phyloP scores from a whole-genome alignment of 1,140 invertebrate species.

The Vollenhovia emeryi region DNA sequence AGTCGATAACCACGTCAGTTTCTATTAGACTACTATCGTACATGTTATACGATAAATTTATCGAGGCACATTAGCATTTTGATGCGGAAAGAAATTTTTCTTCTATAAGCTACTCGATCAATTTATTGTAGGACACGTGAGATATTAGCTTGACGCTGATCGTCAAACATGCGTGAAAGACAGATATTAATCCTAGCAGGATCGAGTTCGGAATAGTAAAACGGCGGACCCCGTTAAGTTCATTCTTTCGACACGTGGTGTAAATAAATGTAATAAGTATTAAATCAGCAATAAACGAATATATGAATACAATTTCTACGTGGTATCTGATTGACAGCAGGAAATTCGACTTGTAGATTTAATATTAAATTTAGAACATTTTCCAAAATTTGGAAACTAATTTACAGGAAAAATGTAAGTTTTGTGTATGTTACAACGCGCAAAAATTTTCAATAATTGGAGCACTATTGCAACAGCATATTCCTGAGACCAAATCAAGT shows the following conservation, averaged over 20 bases:
- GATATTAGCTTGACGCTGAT: neutral
- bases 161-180: slow-evolving; percentile 17
- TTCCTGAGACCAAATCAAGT: too few relatives aligned
- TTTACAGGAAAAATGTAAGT: neutral
- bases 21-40: slow-evolving; percentile 8
- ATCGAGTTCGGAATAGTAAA: neutral
- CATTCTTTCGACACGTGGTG: neutral
- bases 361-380: slow-evolving; percentile 6
- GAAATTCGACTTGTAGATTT: neutral
- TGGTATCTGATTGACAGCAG: neutral
- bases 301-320: neutral
- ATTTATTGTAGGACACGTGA: neutral
- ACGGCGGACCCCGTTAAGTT: neutral
- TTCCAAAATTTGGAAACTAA: neutral
- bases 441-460: too few relatives aligned
- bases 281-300: slow-evolving; percentile 3
- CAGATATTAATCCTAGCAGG: slow-evolving; percentile 5
- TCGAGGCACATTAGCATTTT: neutral
- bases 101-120: neutral
- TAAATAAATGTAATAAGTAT: neutral
- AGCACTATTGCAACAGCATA: too few relatives aligned
- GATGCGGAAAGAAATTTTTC: neutral
- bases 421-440: too few relatives aligned
- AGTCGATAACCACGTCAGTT: slow-evolving; percentile 9
- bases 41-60: slow-evolving; percentile 22